Conservation (phyloP, 2,888 invertebrate species). For the Bombyx huttoni region DNA sequence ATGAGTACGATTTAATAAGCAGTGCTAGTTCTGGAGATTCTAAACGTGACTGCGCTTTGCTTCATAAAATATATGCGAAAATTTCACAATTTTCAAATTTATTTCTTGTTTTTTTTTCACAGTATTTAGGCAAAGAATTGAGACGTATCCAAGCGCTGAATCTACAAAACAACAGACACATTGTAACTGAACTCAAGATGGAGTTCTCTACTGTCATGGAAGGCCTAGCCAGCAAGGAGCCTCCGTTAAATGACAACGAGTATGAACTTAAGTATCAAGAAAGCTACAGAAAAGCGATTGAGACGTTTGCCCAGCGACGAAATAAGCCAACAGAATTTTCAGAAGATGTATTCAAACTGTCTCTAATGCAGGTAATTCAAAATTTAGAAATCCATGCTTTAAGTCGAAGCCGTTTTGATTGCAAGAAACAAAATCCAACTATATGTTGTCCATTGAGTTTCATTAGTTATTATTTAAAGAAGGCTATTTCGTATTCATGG, state of each 20-base stretch:
- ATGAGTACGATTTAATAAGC: no score
- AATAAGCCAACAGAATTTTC: background rate
- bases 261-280: background rate
- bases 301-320: background rate
- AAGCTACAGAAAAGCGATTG: background rate
- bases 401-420: no score
- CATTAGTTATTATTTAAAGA: no score
- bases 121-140: background rate
- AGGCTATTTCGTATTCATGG: no score
- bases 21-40: no score
- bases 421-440: no score
- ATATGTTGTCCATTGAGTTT: no score
- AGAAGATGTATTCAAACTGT: background rate
- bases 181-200: background rate
- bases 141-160: background rate
- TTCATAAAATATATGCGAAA: no score
- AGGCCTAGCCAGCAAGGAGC: background rate
- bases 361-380: background rate
- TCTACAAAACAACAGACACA: background rate
- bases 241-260: background rate
- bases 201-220: background rate
- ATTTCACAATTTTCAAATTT: background rate
- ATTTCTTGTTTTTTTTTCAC: background rate
- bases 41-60: no score
- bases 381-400: no score